Percentiles rank a stretch among this genome's conserved stretches.
Evolutionary conservation across 2,888 invertebrate genomes (phyloP).

Genomic region (Deilephila porcellus): DNA sequence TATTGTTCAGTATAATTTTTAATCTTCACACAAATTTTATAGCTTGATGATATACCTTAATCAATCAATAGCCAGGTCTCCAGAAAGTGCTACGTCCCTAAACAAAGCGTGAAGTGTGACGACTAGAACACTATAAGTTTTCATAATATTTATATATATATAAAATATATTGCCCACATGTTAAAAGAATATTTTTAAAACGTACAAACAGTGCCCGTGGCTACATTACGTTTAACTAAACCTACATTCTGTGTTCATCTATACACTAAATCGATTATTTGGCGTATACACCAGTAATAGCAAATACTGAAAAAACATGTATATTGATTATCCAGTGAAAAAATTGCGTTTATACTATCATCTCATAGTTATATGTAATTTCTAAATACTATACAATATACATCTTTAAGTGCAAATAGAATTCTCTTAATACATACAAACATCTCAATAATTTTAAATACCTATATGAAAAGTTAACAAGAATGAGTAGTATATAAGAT

Average conservation of each 20-base stretch:
- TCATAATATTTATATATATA: neutral
- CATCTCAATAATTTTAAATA: neutral
- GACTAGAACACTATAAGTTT: constrained; percentile 10
- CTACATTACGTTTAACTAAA: constrained; percentile 3
- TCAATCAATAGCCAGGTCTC: neutral
- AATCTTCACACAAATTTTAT: neutral
- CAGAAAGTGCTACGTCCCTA: neutral
- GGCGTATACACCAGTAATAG: constrained; percentile 4
- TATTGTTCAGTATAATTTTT: neutral
- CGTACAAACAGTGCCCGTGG: neutral
- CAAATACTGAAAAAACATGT: neutral
- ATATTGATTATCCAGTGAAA: constrained; percentile 7
- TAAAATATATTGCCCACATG: constrained; percentile 5
- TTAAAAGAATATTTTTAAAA: neutral
- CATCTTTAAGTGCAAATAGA: neutral
- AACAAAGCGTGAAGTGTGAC: constrained; percentile 13
- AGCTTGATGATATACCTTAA: neutral
- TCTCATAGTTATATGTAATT: neutral
- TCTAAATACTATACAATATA: neutral
- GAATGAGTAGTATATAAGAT: neutral
- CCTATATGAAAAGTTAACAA: neutral
- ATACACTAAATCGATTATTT: constrained; percentile 15
- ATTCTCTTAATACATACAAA: neutral
- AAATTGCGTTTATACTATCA: neutral
- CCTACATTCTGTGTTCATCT: constrained; percentile 11